A percentile compares a stretch with the other conserved stretches of the same genome.
Evolutionary conservation across 2,113 vertebrate species (phyloP).

Genomic region (Corvus hawaiiensis): DNA sequence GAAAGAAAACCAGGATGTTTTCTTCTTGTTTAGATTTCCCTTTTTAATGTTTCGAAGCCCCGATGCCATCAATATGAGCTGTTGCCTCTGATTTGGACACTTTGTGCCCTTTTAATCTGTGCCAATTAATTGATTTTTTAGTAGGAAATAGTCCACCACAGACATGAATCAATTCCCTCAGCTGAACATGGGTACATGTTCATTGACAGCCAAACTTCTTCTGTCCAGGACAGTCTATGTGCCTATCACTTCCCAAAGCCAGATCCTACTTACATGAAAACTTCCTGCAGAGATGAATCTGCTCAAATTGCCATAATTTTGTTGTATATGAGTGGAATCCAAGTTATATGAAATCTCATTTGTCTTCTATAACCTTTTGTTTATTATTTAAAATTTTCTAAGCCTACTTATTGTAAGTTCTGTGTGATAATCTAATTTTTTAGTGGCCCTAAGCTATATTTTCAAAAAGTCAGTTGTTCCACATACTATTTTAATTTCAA

Average conservation of each 20-base stretch:
- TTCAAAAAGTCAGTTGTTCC: not conserved
- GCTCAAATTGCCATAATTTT: not conserved
- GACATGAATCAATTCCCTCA: not conserved
- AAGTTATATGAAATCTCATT: not conserved
- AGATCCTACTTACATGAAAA: not conserved
- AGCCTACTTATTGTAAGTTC: not conserved
- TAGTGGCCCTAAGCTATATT: not conserved
- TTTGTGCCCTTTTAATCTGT: not conserved
- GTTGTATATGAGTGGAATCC: not conserved
- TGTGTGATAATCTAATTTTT: not conserved
- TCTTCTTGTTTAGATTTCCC: not conserved
- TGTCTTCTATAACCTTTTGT: not conserved
- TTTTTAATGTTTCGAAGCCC: not conserved
- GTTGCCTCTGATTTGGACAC: not conserved
- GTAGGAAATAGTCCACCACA: not conserved
- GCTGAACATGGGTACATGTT: rapidly evolving
- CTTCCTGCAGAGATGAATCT: not conserved
- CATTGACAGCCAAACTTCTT: not conserved
- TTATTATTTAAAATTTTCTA: not conserved
- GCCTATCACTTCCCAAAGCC: not conserved
- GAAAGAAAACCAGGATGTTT: not conserved
- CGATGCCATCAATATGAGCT: not conserved
- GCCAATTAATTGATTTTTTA: not conserved
- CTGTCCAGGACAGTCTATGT: not conserved
- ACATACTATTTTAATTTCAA: not conserved